Base-by-base conservation (phyloP, 23 tunicate genomes). In the Diplosoma virens region DNA sequence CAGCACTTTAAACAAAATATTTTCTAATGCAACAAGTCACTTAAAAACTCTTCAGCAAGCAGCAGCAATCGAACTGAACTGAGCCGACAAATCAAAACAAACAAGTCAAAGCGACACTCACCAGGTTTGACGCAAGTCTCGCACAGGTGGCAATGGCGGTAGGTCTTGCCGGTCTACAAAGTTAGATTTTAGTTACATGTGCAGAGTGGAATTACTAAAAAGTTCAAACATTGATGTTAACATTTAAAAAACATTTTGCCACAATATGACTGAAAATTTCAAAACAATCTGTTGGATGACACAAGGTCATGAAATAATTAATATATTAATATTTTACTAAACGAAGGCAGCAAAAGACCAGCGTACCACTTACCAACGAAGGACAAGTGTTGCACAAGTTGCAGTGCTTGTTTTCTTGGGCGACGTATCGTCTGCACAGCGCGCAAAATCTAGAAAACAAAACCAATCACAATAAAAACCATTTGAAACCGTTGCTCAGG, bases 101-200 rank as follows among this genome's bases (percentile, higher is more conserved):
- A 65, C 35, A 11, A 67, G 17, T 3, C 23, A 30, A n/a, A n/a
- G n/a, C n/a, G n/a, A n/a, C n/a, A 72, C 71, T 72, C 30, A 79
- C 90, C 83, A 25, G 97, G 86, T 84, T 83, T 84, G 22, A 84
- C 82, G 63, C 97, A 90, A 9, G 23, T 72, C 11, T 37, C 28
- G 67, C 97, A 90, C 7, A 27, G 9, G 0, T 67, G 28, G 64
- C 97, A 90, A 59, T 90, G 97, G 6, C 66, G 3, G 46, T 84
- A 90, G 21, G 86, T 84, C 50, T 66, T 79, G 22, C 97, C 97
- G 72, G 75, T 76, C 82, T 86, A 67, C 30, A 74, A 74, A 72
- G 22, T 21, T 21, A 56, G 6, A 56, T 9, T 56, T 16, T 56
- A 16, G 6, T 56, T 14, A 71, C 5, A n/a, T n/a, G 28, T 17